Evolutionary conservation across 2,797 vertebrate genomes (phyloP).

Genomic region (Eurystomus glaucurus): DNA sequence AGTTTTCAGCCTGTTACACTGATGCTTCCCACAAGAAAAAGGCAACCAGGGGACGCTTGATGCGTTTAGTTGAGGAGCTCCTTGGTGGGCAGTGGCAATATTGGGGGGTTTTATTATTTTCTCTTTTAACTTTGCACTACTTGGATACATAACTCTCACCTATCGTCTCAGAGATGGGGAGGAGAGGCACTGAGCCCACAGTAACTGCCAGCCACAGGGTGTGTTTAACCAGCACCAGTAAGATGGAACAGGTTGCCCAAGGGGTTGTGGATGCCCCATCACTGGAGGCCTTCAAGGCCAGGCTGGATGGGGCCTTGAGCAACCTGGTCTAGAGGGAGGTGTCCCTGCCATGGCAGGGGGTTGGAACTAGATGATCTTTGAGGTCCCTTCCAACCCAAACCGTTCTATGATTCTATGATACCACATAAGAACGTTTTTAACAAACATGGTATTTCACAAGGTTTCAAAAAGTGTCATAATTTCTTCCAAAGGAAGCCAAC

Average conservation of each 20-base stretch:
- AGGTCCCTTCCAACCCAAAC: no score
- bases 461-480: not conserved
- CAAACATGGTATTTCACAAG: not conserved
- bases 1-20: not conserved
- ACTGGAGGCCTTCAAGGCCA: no score
- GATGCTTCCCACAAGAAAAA: not conserved
- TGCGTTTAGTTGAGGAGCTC: not conserved
- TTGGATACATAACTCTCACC: not conserved
- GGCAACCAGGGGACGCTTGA: not conserved
- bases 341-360: no score
- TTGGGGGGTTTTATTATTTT: not conserved
- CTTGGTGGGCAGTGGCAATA: not conserved
- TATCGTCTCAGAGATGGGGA: not conserved
- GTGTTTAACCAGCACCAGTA: not conserved
- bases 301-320: no score
- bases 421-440: accelerated
- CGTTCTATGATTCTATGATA: no score
- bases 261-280: no score
- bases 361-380: no score
- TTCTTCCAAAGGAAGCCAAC: not conserved
- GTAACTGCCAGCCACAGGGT: not conserved
- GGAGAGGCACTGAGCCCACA: accelerated
- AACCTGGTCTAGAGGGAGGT: no score
- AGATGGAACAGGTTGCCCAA: not conserved
- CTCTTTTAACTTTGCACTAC: not conserved